Conservation (phyloP, 2,888 invertebrate species). For the Adela reaumurella region DNA sequence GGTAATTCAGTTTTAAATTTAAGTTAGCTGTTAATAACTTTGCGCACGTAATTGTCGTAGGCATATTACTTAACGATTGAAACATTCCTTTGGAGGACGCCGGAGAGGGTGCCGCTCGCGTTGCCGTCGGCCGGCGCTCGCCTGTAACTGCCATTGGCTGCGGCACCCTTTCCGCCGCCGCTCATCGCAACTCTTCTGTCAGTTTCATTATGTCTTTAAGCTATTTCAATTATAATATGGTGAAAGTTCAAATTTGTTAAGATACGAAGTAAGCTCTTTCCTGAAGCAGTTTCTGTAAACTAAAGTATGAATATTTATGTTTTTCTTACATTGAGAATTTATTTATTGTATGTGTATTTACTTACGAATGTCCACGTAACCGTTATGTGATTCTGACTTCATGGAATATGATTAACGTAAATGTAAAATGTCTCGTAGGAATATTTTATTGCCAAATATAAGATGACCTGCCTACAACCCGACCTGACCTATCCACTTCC, state of each 20-base stretch:
- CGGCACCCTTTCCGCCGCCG: too few relatives aligned
- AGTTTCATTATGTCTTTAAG: constrained; percentile 28
- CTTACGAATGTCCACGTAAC: background rate
- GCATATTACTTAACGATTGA: constrained; percentile 53
- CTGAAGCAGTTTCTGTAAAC: too few relatives aligned
- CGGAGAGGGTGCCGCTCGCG: too few relatives aligned
- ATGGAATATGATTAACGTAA: background rate
- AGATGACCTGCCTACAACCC: background rate
- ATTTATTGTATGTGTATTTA: background rate
- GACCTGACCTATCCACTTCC: background rate
- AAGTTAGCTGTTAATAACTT: constrained; percentile 49
- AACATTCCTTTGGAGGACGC: constrained; percentile 51
- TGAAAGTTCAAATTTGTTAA: constrained; percentile 50
- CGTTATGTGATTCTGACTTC: background rate
- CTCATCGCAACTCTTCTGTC: background rate
- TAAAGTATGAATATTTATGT: background rate
- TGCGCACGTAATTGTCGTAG: constrained; percentile 51
- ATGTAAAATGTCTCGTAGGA: background rate
- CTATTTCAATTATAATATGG: constrained; percentile 37
- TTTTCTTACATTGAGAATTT: background rate
- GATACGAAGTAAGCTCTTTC: constrained; percentile 47
- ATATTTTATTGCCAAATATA: background rate
- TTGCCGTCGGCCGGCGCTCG: too few relatives aligned
- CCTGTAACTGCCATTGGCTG: too few relatives aligned
- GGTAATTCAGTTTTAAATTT: constrained; percentile 53